phyloP scores from a whole-genome alignment of 2,888 invertebrate genomes.

The Sycophila texana region DNA sequence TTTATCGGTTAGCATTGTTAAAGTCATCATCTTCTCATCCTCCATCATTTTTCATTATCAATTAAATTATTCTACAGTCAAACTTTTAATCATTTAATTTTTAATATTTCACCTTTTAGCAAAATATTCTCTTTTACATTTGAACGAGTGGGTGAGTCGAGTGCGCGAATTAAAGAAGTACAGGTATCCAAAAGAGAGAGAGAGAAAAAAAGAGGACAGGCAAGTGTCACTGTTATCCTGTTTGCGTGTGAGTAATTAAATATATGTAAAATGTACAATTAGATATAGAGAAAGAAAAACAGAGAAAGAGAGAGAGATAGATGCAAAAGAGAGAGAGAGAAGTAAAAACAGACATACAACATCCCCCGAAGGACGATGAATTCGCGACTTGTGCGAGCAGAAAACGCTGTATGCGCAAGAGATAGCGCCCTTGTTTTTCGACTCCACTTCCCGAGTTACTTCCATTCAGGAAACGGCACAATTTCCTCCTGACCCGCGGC shows the following conservation, averaged over 20 bases:
- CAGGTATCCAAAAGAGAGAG: neutral
- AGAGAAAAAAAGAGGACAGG: neutral
- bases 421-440: neutral
- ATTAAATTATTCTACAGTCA: no score
- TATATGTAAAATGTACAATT: no score
- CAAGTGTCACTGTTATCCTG: no score
- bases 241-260: no score
- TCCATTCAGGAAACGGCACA: constrained; percentile 11
- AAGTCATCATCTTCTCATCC: no score
- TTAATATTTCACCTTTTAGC: neutral
- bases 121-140: neutral
- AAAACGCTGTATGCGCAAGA: neutral
- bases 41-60: no score
- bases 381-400: constrained; percentile 12
- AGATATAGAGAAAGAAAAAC: neutral
- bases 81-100: neutral
- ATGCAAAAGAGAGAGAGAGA: constrained; percentile 2
- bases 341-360: constrained; percentile 24
- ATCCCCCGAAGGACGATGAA: constrained; percentile 23
- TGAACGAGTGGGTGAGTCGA: no score
- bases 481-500: constrained; percentile 3
- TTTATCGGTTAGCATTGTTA: no score
- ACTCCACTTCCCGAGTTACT: neutral
- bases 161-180: neutral
- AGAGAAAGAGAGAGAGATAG: constrained; percentile 56